Evolutionary conservation across 2,888 invertebrate genomes (phyloP), one percentile per base, ranked within the genome.

Genomic region (Ganaspis brasiliensis): DNA sequence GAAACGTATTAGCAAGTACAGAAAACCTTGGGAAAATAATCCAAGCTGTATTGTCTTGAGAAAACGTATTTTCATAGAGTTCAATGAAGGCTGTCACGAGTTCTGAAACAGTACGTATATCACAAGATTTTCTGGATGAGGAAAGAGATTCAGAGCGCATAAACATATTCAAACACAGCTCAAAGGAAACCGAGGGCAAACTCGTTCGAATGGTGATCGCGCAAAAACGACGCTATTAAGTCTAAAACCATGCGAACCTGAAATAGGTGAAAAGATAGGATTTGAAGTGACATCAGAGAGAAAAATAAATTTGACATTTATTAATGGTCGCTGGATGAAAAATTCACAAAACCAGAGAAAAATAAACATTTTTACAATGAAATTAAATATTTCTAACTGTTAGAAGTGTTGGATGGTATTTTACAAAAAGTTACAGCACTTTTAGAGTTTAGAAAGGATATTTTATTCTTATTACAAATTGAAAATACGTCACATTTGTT

Each of bases 91-190:
- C 19, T 63, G 61, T 61, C 61, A 61, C 19, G 37, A 37, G 61
- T 14, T 63, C 35, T 63, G 35, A 63, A 63, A 19, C 19, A 16
- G 8, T 40, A 21, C 40, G 63, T 63, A 40, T 63, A 37, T 40
- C 63, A 63, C 21, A 63, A 63, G 63, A 63, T 40, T 63, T 40
- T 21, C 21, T 40, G 21, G 63, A 63, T 63, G 37, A 63, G 37
- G 21, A 21, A 63, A 63, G 37, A 40, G 21, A 40, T 63, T 40
- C 21, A 40, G 21, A 63, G 21, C 35, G 37, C 37, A 37, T 63
- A 40, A 63, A 63, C 61, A 37, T 63, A 63, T 63, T 63, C 61
- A 63, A 63, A 63, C 61, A 63, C 12, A 63, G 61, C 37, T 63
- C 61, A 37, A 63, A 63, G 37, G 4, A 63, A 61, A 37, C 37